phyloP scores from a whole-genome alignment of 1,140 invertebrate species.

The Cotesia vestalis region DNA sequence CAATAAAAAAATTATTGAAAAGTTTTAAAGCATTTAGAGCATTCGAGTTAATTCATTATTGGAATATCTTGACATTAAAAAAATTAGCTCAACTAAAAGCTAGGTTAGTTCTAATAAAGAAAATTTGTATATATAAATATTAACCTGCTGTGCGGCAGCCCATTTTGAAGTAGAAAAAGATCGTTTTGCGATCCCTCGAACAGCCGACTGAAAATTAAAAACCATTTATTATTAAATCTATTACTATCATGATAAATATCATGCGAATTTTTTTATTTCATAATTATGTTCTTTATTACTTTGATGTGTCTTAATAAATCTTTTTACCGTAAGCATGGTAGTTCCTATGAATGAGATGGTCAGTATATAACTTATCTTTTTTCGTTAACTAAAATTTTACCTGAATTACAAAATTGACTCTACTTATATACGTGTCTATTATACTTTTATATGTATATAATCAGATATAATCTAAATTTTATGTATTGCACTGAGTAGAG shows the following conservation, averaged over 20 bases:
- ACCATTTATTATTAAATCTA: slow-evolving; percentile 23
- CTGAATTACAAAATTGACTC: slow-evolving; percentile 14
- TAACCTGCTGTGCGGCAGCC: slow-evolving; percentile 67
- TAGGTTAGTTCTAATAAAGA: slow-evolving; percentile 19
- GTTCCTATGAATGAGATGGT: slow-evolving; percentile 31
- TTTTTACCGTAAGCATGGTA: slow-evolving; percentile 59
- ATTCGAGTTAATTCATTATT: too few relatives aligned
- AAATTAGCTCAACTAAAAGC: neutral
- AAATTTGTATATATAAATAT: slow-evolving; percentile 4
- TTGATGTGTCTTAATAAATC: neutral
- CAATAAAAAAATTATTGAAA: neutral
- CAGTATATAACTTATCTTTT: neutral
- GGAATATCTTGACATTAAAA: too few relatives aligned
- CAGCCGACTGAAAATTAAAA: slow-evolving; percentile 53
- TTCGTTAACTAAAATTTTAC: neutral
- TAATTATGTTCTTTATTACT: neutral
- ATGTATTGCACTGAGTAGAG: too few relatives aligned
- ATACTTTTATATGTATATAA: too few relatives aligned
- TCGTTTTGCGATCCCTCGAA: slow-evolving; percentile 57
- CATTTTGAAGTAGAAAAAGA: slow-evolving; percentile 70
- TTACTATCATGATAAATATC: slow-evolving; percentile 11
- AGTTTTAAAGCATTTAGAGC: neutral
- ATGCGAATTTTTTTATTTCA: slow-evolving; percentile 12
- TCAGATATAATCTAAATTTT: too few relatives aligned
- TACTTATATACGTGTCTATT: neutral